Base-by-base conservation (phyloP, 1,140 invertebrate genomes). In the Drosophila oshimai region DNA sequence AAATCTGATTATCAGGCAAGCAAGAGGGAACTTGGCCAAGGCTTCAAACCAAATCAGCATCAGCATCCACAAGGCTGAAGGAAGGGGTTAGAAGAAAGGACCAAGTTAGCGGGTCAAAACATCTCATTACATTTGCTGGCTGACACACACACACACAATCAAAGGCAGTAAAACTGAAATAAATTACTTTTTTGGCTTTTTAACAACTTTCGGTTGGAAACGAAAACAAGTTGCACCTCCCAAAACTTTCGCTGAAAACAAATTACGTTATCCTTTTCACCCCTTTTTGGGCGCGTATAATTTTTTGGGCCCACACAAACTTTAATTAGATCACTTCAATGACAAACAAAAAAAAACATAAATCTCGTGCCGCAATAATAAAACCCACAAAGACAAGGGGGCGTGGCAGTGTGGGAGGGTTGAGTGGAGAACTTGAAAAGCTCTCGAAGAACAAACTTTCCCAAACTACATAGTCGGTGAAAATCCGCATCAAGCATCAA, bases 301-400 rank as follows among this genome's bases (percentile, higher is more conserved):
- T 81, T 81, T 72, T 26, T 26, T 13, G 2, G 58, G 72, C 53
- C 22, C 53, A 60, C 44, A 72, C 51, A 77, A 87, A 87, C 81
- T 87, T 87, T 87, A 87, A 87, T 87, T 87, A 87, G 81, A 88
- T 87, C 83, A 77, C 58, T 88, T 57, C 42, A 87, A 81, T 77
- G 81, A 74, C 73, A 67, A 87, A 81, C 2, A 81, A 76, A 87
- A n/a, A n/a, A n/a, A n/a, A n/a, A n/a, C n/a, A n/a, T 87, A 87
- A 87, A 87, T 87, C 81, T 81, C 58, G 62, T 60, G 39, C 78
- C 69, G 79, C 78, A 77, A 81, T 87, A 86, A 86, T 79, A 87
- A 87, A 81, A 58, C 47, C 58, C 60, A 24, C 50, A 47, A 49
- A 51, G 72, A n/a, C 67, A 65, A 55, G 64, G 18, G 36, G 22